These are phyloP conservation scores for Accipiter virgatus DNA, from an alignment of 2,113 vertebrate genomes.

Conservation along the genomic window DNA sequence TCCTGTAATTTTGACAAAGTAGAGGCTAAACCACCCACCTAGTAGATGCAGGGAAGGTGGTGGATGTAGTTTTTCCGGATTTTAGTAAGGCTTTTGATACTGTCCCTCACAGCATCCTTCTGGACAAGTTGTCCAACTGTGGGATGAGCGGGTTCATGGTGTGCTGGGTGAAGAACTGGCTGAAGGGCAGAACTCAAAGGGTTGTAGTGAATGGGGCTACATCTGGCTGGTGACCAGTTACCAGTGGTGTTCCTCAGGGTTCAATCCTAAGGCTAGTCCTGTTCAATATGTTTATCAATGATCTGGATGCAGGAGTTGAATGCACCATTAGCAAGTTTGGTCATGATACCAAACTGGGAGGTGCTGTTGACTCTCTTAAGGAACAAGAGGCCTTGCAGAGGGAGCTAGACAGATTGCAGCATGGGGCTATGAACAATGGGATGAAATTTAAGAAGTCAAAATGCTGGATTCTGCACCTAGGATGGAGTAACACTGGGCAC, in stretches of 20 bases:
- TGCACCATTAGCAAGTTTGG: not conserved
- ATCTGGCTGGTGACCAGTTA: not conserved
- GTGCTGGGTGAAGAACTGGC: not conserved
- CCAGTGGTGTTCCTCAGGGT: not conserved
- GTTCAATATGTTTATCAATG: not conserved
- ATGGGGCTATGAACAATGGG: not conserved
- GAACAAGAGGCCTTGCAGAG: not conserved
- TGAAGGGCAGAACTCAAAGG: not conserved
- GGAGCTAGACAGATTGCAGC: not conserved
- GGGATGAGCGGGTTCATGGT: rapidly evolving
- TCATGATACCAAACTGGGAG: not conserved
- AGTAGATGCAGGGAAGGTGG: not conserved
- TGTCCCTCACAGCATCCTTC: not conserved
- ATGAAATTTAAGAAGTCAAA: not conserved
- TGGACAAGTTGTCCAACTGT: not conserved
- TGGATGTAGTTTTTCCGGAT: not conserved
- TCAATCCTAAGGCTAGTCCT: not conserved
- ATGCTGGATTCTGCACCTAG: not conserved
- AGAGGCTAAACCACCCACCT: not conserved
- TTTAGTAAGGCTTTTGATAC: not conserved
- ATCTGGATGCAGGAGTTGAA: not conserved
- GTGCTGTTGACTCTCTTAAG: not conserved
- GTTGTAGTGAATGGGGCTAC: not conserved
- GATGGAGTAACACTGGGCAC: not conserved
- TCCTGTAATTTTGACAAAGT: not conserved